phyloP scores from a whole-genome alignment of 2,888 invertebrate species.

The Mycogona germanica region DNA sequence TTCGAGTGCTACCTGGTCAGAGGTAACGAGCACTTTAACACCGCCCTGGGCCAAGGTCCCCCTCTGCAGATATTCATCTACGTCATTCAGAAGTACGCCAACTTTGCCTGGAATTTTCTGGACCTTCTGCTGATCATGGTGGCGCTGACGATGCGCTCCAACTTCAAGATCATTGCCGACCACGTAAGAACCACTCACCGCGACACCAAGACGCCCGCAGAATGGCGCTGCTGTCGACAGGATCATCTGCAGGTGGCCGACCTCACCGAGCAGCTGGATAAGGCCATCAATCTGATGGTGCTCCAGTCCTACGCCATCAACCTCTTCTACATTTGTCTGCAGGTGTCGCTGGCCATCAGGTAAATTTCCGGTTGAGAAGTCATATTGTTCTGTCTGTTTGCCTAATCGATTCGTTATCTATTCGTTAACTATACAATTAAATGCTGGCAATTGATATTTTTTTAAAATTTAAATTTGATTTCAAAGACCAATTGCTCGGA shows the following conservation, averaged over 20 bases:
- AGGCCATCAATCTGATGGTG: background rate
- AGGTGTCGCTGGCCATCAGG: slow-evolving; percentile 10
- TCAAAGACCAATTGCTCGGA: background rate
- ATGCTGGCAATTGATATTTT: too few relatives aligned
- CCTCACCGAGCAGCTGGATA: slow-evolving; percentile 9
- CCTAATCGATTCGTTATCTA: too few relatives aligned
- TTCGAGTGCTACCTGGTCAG: slow-evolving; percentile 4
- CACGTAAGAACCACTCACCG: background rate
- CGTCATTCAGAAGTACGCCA: slow-evolving; percentile 7
- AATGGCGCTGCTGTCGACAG: slow-evolving; percentile 2
- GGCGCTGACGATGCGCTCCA: background rate
- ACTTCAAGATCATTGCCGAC: slow-evolving; percentile 5
- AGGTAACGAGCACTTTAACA: slow-evolving; percentile 8
- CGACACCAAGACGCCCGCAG: background rate
- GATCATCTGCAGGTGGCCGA: slow-evolving; percentile 7
- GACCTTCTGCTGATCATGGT: slow-evolving; percentile 1
- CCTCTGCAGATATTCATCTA: background rate
- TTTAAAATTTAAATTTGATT: background rate
- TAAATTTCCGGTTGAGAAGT: too few relatives aligned
- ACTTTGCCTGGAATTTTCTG: slow-evolving; percentile 10
- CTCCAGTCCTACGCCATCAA: slow-evolving; percentile 11
- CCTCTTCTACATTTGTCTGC: slow-evolving; percentile 7
- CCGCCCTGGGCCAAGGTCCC: background rate
- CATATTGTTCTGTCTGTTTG: too few relatives aligned
- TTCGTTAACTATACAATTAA: too few relatives aligned